Evolutionary conservation across 1,140 invertebrate genomes (phyloP), one percentile per base, ranked within the genome.

Genomic region (Sweltsa coloradensis): DNA sequence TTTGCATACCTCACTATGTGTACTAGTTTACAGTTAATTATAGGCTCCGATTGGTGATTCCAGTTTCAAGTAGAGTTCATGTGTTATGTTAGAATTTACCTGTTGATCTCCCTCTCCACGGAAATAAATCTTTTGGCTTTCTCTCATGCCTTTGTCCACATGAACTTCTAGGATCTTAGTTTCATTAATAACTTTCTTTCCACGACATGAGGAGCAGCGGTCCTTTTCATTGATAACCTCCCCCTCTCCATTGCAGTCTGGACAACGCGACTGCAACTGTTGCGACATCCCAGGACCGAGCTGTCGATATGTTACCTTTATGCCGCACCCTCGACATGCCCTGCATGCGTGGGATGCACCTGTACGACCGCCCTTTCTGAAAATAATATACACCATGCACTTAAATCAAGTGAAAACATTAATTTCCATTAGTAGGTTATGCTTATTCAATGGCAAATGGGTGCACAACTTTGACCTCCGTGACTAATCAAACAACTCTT

Each of bases 81-180:
- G n/a, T n/a, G n/a, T n/a, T n/a, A n/a, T 46, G 14, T 41, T 24
- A 18, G 4, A 34, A 47, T 67, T 63, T 51, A 76, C 76, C 57
- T 75, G 69, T 57, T 94, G 89, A 70, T 97, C 88, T 19, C 93
- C 93, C 67, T 92, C 88, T 18, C 88, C 87, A 31, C 73, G 66
- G 60, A 95, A 93, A 34, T 74, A 73, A 47, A 97, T 84, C 62
- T 89, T 92, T 55, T 92, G 79, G 44, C 81, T 82, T 58, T 95
- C 85, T 46, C 75, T 74, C 84, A 92, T 93, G 52, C 87, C 90
- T 67, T 90, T 90, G 55, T 95, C 89, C 51, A 97, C 78, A 61
- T 89, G 79, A 21, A 95, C 85, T 62, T 92, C 87, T 4, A 94
- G 63, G 42, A 89, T 83, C 67, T 91, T 88, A 51, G 69, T 83